Evolutionary conservation across 2,113 vertebrate genomes (phyloP).

Genomic region (Tretioscincus oriximinensis): DNA sequence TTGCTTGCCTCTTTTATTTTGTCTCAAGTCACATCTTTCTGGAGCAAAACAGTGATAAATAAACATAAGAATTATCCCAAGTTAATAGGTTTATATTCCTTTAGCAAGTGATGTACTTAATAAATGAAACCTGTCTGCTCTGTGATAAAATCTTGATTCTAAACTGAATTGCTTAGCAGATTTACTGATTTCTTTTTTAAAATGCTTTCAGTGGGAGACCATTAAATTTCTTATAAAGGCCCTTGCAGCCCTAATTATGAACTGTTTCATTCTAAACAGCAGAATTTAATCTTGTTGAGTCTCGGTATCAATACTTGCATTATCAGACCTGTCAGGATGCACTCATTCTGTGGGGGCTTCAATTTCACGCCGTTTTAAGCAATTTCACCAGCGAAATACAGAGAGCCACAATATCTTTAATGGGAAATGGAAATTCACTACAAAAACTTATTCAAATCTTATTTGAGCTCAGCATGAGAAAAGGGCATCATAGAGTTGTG

Average conservation of each 20-base stretch:
- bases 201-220: constrained; percentile 45
- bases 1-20: constrained; percentile 21
- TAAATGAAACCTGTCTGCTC: constrained; percentile 29
- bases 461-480: constrained; percentile 33
- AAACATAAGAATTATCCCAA: constrained; percentile 32
- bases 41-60: constrained; percentile 19
- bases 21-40: neutral
- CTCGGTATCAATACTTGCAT: constrained; percentile 58
- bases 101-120: constrained; percentile 43
- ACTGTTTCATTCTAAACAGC: constrained; percentile 49
- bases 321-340: constrained; percentile 64
- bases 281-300: constrained; percentile 58
- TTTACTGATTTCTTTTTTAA: constrained; percentile 53
- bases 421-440: constrained; percentile 63
- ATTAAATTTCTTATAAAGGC: constrained; percentile 58
- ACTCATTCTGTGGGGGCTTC: constrained; percentile 51
- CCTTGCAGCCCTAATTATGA: constrained; percentile 53
- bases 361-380: constrained; percentile 67
- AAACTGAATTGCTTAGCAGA: constrained; percentile 41
- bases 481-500: constrained; percentile 31
- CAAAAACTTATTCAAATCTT: constrained; percentile 56
- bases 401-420: constrained; percentile 51
- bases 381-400: constrained; percentile 53
- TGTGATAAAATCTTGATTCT: constrained; percentile 56
- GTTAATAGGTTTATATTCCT: constrained; percentile 47